Evolutionary conservation across 2,113 vertebrate genomes (phyloP).

Genomic region (Mustela nigripes): DNA sequence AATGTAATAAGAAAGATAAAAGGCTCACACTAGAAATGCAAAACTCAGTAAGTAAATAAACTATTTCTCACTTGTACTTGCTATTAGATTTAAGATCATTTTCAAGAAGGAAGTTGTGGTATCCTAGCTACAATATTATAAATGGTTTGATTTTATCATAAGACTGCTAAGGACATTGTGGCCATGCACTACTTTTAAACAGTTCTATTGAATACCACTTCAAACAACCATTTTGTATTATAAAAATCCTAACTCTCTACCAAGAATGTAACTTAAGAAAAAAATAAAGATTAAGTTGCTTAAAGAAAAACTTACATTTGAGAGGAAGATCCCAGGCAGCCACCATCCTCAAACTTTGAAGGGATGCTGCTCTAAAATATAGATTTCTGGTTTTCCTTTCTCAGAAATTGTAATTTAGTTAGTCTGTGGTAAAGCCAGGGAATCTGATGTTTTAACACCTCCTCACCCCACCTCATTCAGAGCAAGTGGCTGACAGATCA

Average conservation of each 20-base stretch:
- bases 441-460: not conserved
- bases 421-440: not conserved
- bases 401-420: not conserved
- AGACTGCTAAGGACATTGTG: not conserved
- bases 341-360: not conserved
- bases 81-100: constrained; percentile 6
- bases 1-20: not conserved
- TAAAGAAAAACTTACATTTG: not conserved
- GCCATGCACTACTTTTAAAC: not conserved
- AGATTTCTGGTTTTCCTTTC: not conserved
- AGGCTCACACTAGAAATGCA: not conserved
- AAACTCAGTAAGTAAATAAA: constrained; percentile 1
- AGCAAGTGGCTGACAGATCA: not conserved
- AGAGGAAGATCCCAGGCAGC: not conserved
- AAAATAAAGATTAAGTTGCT: not conserved
- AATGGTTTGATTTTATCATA: not conserved
- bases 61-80: not conserved
- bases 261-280: not conserved
- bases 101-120: not conserved
- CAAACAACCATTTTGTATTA: not conserved
- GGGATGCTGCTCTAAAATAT: not conserved
- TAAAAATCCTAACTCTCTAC: not conserved
- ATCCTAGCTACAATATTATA: not conserved
- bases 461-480: not conserved
- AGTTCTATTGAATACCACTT: not conserved